These are phyloP conservation scores for Taxidea taxus DNA, from an alignment of 2,113 vertebrate species.

Conservation along the genomic window DNA sequence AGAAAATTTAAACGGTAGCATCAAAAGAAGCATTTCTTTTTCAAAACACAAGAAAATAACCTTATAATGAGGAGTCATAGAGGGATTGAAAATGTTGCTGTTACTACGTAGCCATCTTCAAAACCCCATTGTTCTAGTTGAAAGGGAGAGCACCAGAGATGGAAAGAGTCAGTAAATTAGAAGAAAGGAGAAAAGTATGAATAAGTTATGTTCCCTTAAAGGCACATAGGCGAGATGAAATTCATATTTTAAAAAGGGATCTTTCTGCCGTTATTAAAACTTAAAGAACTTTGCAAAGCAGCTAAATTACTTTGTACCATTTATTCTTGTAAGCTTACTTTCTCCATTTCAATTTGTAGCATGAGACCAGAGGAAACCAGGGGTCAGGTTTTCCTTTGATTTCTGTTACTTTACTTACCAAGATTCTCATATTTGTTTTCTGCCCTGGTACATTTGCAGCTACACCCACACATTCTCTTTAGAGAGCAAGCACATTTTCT, in stretches of 20 bases:
- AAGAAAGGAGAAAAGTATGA: slow-evolving; percentile 47
- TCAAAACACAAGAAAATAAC: slow-evolving; percentile 81
- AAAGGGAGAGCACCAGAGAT: slow-evolving; percentile 58
- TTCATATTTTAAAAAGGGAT: slow-evolving; percentile 67
- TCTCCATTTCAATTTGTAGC: background rate
- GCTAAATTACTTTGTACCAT: slow-evolving; percentile 45
- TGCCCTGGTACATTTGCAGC: background rate
- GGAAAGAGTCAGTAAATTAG: slow-evolving; percentile 70
- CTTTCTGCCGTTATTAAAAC: slow-evolving; percentile 71
- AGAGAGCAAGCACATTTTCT: background rate
- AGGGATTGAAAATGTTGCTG: slow-evolving; percentile 53
- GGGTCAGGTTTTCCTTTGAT: background rate
- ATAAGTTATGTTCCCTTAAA: slow-evolving; percentile 76
- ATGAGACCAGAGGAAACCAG: background rate
- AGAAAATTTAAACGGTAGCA: slow-evolving; percentile 69
- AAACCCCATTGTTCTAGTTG: slow-evolving; percentile 79
- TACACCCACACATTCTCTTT: background rate
- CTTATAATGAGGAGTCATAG: slow-evolving; percentile 82
- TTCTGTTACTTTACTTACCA: background rate
- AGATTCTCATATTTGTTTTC: background rate
- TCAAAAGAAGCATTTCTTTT: slow-evolving; percentile 82
- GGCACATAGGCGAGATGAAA: slow-evolving; percentile 65
- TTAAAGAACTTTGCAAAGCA: slow-evolving; percentile 70
- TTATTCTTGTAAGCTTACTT: slow-evolving; percentile 30
- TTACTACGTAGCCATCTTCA: slow-evolving; percentile 75